These are phyloP conservation scores for Arbacia lixula DNA, from an alignment of 53 echinoderm and acorn worm species.

Conservation along the genomic window DNA sequence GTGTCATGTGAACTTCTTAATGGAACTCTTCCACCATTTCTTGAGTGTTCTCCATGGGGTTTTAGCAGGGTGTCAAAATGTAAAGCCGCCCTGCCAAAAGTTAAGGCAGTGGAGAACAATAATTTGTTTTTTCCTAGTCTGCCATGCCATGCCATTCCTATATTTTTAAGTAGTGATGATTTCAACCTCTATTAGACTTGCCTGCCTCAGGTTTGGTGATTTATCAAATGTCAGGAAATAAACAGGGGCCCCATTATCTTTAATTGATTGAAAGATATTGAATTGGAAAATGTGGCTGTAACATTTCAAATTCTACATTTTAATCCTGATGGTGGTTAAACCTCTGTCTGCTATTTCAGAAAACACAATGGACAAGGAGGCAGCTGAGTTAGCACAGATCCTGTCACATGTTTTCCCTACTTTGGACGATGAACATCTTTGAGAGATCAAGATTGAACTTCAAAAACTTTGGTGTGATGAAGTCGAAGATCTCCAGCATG, in stretches of 20 bases:
- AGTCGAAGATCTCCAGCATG: constrained; percentile 50
- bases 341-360: constrained; percentile 52
- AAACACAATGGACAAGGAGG: constrained; percentile 55
- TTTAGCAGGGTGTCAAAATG: background rate
- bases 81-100: constrained; percentile 17
- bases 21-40: background rate
- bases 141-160: constrained; percentile 14
- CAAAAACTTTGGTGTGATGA: constrained; percentile 54
- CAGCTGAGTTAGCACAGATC: constrained; percentile 47
- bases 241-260: background rate
- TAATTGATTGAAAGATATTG: background rate
- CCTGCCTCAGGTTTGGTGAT: background rate
- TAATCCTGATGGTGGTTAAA: constrained; percentile 37
- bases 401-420: constrained; percentile 54
- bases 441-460: constrained; percentile 49
- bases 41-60: background rate
- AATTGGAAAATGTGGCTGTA: constrained; percentile 5
- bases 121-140: constrained; percentile 35
- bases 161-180: constrained; percentile 35
- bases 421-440: constrained; percentile 52
- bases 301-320: constrained; percentile 12
- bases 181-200: background rate
- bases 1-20: background rate
- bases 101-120: constrained; percentile 43
- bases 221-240: background rate